These are phyloP conservation scores for Dorcus parallelipipedus DNA, from an alignment of 2,888 invertebrate genomes.

Conservation along the genomic window DNA sequence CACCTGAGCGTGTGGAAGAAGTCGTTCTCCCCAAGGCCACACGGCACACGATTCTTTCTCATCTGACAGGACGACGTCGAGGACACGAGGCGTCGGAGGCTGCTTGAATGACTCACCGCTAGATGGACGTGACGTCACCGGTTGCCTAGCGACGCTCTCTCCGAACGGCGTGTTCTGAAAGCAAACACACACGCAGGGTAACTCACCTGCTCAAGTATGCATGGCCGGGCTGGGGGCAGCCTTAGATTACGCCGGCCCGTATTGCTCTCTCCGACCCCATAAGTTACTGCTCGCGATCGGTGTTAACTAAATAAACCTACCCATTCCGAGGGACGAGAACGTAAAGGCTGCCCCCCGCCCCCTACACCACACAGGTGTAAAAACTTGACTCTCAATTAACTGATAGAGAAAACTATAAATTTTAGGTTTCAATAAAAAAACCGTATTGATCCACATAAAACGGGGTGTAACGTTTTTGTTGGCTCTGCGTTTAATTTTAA, in stretches of 20 bases:
- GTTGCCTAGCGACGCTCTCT: constrained; percentile 30
- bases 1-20: not conserved
- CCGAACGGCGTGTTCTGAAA: constrained; percentile 26
- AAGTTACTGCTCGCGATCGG: constrained; percentile 8
- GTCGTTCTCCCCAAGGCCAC: constrained; percentile 8
- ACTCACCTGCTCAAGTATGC: constrained; percentile 26
- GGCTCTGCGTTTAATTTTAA: too few relatives aligned
- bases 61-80: constrained; percentile 11
- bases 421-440: too few relatives aligned
- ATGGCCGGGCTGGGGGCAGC: constrained; percentile 9
- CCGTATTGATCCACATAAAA: too few relatives aligned
- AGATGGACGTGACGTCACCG: constrained; percentile 32
- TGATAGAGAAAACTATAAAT: too few relatives aligned
- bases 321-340: not conserved
- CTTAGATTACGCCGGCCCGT: constrained; percentile 1
- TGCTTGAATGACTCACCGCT: constrained; percentile 28
- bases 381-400: too few relatives aligned
- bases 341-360: not conserved
- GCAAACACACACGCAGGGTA: constrained; percentile 19
- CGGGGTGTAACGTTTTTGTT: too few relatives aligned
- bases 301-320: constrained; percentile 10
- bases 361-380: not conserved
- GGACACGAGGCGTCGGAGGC: constrained; percentile 18
- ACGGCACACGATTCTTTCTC: constrained; percentile 1
- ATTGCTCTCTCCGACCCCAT: constrained; percentile 1